Conservation (phyloP, 2,797 vertebrate genomes). For the Halcyon leucocephala region DNA sequence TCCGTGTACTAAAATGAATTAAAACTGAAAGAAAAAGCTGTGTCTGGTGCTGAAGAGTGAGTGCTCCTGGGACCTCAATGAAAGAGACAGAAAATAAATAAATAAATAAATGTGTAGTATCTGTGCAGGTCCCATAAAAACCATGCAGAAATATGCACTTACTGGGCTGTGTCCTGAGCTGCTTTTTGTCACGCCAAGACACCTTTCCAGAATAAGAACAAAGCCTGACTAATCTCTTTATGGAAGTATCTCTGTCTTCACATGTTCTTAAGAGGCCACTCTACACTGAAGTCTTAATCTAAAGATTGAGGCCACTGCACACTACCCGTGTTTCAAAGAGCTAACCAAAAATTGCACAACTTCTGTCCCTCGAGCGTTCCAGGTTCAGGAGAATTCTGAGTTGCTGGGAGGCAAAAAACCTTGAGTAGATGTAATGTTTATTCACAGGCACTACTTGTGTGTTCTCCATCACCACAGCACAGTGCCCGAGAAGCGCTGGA, state of each 20-base stretch:
- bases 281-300: slow-evolving; percentile 9
- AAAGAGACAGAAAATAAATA: neutral
- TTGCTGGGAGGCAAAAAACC: neutral
- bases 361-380: neutral
- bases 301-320: slow-evolving; percentile 28
- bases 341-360: neutral
- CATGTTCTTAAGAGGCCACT: slow-evolving; percentile 1
- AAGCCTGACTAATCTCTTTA: slow-evolving; percentile 59
- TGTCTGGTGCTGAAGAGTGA: neutral
- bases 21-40: neutral
- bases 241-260: neutral
- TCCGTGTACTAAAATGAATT: neutral
- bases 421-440: rapidly evolving
- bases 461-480: neutral
- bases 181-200: neutral
- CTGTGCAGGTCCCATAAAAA: neutral
- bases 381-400: neutral
- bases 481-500: neutral
- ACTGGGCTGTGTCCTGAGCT: neutral
- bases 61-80: neutral
- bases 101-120: neutral
- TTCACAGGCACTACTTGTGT: neutral
- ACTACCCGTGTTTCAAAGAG: neutral
- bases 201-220: slow-evolving; percentile 40
- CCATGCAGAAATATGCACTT: neutral